Conservation (phyloP, 2,113 vertebrate genomes). For the Corynorhinus townsendii region DNA sequence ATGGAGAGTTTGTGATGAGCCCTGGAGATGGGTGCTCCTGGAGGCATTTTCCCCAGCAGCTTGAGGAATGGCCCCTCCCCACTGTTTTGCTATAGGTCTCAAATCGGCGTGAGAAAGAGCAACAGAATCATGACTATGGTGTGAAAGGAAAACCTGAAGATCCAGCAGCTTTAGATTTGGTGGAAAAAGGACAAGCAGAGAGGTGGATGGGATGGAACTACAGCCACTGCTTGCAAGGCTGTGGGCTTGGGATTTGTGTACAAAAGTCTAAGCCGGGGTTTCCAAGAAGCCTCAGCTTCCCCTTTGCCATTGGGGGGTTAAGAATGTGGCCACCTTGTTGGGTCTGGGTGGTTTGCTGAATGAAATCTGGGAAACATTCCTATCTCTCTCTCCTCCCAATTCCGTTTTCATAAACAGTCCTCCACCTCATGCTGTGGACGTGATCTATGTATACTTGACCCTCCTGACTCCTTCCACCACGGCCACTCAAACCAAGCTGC, state of each 20-base stretch:
- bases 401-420: accelerated
- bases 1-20: conserved; percentile 38
- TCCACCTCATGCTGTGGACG: not conserved
- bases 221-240: not conserved
- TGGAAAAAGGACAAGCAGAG: conserved; percentile 61
- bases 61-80: not conserved
- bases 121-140: conserved; percentile 80
- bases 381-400: accelerated
- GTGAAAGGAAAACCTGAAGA: conserved; percentile 83
- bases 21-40: not conserved
- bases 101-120: conserved; percentile 69
- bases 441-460: too few relatives aligned
- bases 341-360: accelerated
- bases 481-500: accelerated
- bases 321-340: accelerated
- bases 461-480: not conserved
- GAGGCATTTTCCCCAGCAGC: not conserved
- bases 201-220: not conserved
- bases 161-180: conserved; percentile 83
- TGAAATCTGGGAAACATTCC: not conserved
- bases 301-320: accelerated
- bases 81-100: not conserved
- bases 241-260: not conserved
- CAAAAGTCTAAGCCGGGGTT: not conserved
- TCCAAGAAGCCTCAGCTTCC: not conserved